Base-by-base conservation (phyloP, 2,888 invertebrate species). In the Coelinius sp. region DNA sequence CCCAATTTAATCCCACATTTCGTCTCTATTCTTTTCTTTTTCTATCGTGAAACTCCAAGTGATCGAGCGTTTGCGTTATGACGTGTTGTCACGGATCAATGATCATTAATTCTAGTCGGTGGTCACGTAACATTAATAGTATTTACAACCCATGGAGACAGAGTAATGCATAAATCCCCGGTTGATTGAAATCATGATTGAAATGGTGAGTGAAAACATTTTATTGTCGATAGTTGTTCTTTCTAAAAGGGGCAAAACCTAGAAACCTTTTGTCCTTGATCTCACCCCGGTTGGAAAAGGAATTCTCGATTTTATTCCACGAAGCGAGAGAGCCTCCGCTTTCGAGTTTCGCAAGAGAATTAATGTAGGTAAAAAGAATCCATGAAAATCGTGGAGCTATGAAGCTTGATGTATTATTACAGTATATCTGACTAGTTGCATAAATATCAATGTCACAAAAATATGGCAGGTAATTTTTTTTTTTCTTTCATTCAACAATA, bases 251-350 rank as follows among this genome's bases (percentile, higher is more conserved):
- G 62, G 38, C 24, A 49, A n/a, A 68, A 25, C 20, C 31, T 31
- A 68, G 59, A 52, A 24, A 35, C 35, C 52, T 70, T 49, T 22
- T 62, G 69, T 70, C 69, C 69, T 70, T 70, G 69, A 70, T 70
- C 69, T 52, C 69, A 70, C 63, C 68, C 46, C 69, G 52, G 52
- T 52, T 63, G 69, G 52, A 70, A 53, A 63, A 69, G 46, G 46
- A 63, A 46, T 63, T 17, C 46, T 53, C 52, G n/a, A 14, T 22
- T 53, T 44, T 27, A 49, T 63, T 63, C 63, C 52, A 38, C 17
- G 20, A 52, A 24, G 35, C 27, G 41, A 44, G 14, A 10, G 35
- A 22, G 27, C 62, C 49, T 20, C 20, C 12, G 22, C 25, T 44
- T 17, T 59, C 14, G n/a, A 41, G 38, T 41, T 56, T 27, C 68